A percentile compares a stretch with the other conserved stretches of the same genome.
phyloP scores from a whole-genome alignment of 1,140 invertebrate genomes.

The Holcopasites calliopsidis region DNA sequence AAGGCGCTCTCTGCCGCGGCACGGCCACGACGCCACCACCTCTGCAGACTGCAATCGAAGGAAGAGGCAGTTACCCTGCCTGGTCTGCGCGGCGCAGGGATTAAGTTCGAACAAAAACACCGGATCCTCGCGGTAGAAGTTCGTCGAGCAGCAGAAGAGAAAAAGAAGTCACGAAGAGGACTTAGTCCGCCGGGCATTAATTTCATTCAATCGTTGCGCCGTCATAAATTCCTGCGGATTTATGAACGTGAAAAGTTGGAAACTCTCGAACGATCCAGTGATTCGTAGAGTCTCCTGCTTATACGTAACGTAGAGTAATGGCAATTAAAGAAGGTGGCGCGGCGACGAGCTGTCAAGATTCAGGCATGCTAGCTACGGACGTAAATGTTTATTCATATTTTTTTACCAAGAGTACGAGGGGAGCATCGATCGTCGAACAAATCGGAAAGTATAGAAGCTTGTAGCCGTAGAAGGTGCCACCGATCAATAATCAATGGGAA shows the following conservation, averaged over 20 bases:
- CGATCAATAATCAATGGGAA: background rate
- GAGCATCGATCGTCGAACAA: background rate
- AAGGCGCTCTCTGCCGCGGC: slow-evolving; percentile 13
- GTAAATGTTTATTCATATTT: background rate
- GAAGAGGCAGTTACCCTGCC: slow-evolving; percentile 9
- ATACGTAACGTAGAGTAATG: too few relatives aligned
- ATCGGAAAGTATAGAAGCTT: background rate
- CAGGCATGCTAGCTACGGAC: background rate
- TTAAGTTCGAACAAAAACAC: slow-evolving; percentile 63
- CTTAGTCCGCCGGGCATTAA: slow-evolving; percentile 44
- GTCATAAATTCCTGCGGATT: slow-evolving; percentile 5
- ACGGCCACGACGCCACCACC: too few relatives aligned
- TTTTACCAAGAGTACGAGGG: too few relatives aligned
- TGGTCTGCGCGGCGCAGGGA: slow-evolving; percentile 23
- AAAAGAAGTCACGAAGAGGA: slow-evolving; percentile 22
- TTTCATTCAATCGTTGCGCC: slow-evolving; percentile 22
- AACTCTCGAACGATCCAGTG: background rate
- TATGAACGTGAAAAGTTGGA: slow-evolving; percentile 1
- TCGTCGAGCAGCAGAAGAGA: slow-evolving; percentile 8
- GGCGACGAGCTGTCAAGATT: too few relatives aligned
- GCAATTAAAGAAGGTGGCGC: too few relatives aligned
- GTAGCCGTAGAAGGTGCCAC: background rate
- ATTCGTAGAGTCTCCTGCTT: background rate
- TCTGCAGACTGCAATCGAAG: background rate
- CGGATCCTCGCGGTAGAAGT: slow-evolving; percentile 43